phyloP scores from a whole-genome alignment of 1,140 invertebrate genomes.

The Adelges cooleyi region DNA sequence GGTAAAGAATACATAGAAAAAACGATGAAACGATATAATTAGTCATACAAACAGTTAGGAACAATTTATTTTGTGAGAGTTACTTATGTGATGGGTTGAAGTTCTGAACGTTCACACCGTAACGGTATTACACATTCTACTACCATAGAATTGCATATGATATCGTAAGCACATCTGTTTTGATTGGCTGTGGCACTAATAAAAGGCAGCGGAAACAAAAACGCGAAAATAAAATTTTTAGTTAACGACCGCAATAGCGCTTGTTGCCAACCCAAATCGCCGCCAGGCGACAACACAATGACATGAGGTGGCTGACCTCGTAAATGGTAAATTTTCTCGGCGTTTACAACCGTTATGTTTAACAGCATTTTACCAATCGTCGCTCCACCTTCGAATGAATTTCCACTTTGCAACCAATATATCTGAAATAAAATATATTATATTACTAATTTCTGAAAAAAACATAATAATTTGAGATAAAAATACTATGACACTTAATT shows the following conservation, averaged over 20 bases:
- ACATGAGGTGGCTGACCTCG: neutral
- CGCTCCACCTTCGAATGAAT: conserved; percentile 3
- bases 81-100: conserved; percentile 6
- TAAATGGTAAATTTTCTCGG: neutral
- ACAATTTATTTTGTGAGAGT: neutral
- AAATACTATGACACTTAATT: too few relatives aligned
- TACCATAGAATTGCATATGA: conserved; percentile 4
- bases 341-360: neutral
- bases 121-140: conserved; percentile 4
- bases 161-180: conserved; percentile 23
- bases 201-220: conserved; percentile 7
- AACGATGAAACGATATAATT: too few relatives aligned
- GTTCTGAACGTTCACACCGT: conserved; percentile 1
- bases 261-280: neutral
- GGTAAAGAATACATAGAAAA: too few relatives aligned
- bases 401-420: conserved; percentile 4
- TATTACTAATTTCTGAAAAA: too few relatives aligned
- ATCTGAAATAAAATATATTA: conserved; percentile 6
- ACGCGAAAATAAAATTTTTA: conserved; percentile 19
- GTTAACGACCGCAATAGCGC: neutral
- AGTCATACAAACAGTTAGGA: too few relatives aligned
- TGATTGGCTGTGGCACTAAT: neutral
- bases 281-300: neutral
- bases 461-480: too few relatives aligned
- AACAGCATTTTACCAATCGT: conserved; percentile 11